These are phyloP conservation scores for Galbula dea DNA, from an alignment of 2,113 vertebrate species.

Conservation along the genomic window DNA sequence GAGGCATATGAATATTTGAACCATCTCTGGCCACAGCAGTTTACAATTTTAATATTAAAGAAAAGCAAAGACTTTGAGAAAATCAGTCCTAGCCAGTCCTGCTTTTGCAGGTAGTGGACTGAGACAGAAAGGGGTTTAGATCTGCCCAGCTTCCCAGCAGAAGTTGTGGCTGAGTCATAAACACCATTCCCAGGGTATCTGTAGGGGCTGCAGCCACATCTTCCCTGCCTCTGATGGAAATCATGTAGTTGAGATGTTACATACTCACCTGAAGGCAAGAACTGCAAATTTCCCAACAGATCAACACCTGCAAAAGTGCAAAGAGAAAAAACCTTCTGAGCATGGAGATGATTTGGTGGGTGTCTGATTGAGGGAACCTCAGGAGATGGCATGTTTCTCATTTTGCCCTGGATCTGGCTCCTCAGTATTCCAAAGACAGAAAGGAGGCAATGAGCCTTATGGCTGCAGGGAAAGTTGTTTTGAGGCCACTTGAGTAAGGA, in stretches of 20 bases:
- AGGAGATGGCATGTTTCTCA: background rate
- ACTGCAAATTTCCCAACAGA: background rate
- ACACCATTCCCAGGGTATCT: background rate
- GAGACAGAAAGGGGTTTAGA: background rate
- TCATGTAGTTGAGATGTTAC: background rate
- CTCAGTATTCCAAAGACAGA: background rate
- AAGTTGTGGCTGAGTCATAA: background rate
- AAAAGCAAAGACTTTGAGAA: background rate
- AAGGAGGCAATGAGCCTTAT: background rate
- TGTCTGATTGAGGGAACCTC: background rate
- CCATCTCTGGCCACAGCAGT: background rate
- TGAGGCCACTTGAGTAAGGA: background rate
- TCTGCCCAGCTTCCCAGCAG: background rate
- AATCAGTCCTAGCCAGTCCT: background rate
- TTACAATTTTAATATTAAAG: background rate
- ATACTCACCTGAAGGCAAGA: background rate
- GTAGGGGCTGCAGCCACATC: background rate
- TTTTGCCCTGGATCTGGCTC: background rate
- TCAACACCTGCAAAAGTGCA: background rate
- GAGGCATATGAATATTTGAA: background rate
- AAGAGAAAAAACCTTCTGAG: background rate
- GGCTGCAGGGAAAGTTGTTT: background rate
- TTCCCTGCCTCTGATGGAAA: background rate
- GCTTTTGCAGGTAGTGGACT: background rate
- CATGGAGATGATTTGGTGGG: fast-evolving